phyloP scores from a whole-genome alignment of 2,113 vertebrate species.

The Myotis lucifugus region DNA sequence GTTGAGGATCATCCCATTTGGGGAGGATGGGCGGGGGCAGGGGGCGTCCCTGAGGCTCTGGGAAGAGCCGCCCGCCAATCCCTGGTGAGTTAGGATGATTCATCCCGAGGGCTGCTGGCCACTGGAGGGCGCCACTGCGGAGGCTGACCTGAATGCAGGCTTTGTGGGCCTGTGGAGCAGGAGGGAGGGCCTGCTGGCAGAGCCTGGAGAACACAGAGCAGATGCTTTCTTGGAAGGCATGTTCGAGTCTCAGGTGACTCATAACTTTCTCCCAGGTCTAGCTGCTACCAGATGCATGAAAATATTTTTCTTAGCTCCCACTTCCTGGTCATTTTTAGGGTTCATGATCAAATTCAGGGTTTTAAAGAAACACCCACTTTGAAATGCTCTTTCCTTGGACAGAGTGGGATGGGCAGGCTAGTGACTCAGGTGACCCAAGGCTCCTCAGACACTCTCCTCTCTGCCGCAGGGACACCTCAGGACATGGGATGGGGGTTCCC shows the following conservation, averaged over 20 bases:
- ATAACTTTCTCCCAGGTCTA: not conserved
- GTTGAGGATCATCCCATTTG: not conserved
- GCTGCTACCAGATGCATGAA: not conserved
- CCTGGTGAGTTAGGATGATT: not conserved
- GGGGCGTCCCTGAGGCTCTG: not conserved
- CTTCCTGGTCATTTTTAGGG: not conserved
- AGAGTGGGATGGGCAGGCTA: too few relatives aligned
- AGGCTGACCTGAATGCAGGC: slow-evolving; percentile 36
- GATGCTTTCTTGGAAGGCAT: not conserved
- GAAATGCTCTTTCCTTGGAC: too few relatives aligned
- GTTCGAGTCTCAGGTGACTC: not conserved
- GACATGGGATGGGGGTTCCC: too few relatives aligned
- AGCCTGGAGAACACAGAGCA: not conserved
- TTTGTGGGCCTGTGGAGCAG: not conserved
- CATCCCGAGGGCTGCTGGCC: not conserved
- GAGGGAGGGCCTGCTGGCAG: not conserved
- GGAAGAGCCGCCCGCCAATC: not conserved
- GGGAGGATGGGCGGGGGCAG: not conserved
- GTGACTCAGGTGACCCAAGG: too few relatives aligned
- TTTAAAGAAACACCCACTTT: not conserved
- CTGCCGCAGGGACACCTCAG: too few relatives aligned
- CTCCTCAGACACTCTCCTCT: too few relatives aligned
- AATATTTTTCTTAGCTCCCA: not conserved
- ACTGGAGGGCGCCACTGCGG: not conserved
- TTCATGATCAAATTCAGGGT: not conserved